Base-by-base conservation (phyloP, 2,113 vertebrate genomes). In the Hippocampus comes region DNA sequence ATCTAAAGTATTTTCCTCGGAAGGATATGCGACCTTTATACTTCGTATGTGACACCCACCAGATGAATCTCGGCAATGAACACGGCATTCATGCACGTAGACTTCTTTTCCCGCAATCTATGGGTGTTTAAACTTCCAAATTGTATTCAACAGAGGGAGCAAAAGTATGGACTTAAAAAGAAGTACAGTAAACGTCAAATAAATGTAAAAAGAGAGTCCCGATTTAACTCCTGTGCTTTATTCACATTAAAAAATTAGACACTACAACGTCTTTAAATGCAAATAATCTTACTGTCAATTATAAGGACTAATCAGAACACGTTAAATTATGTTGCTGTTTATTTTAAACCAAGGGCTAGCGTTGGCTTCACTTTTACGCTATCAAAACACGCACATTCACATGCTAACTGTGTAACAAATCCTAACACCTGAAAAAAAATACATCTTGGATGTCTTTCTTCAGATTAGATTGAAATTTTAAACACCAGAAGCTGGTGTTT, bases 11-110 rank as follows among this genome's bases (percentile, higher is more conserved):
- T 21, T 55, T 55, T 21, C 17, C 49, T 20, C 15, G 15, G 43
- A 41, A 73, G 46, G 14, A 43, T 25, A 69, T 65, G 64, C 30
- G 67, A 84, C 84, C 84, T 86, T 85, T 84, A 84, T 61, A 83
- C 85, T 42, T 30, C n/a, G 20, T 71, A 76, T 3, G 21, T 27
- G 41, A 6, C 34, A 3, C 18, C 14, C 55, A 38, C 34, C 34
- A 38, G 34, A 38, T 38, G 34, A 38, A 38, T 38, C 9, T n/a
- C n/a, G 55, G 2, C 34, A n/a, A 0, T 74, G 30, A 57, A n/a
- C 34, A 49, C 18, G 4, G 41, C 20, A 68, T 68, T 53, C 21
- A 71, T n/a, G 6, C 17, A 56, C 18, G 41, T 43, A 41, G 27
- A 64, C 9, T 21, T 70, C 30, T 56, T 75, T 1, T 71, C n/a